phyloP scores from a whole-genome alignment of 2,797 vertebrate genomes.

The Hypotaenidia philippensis region DNA sequence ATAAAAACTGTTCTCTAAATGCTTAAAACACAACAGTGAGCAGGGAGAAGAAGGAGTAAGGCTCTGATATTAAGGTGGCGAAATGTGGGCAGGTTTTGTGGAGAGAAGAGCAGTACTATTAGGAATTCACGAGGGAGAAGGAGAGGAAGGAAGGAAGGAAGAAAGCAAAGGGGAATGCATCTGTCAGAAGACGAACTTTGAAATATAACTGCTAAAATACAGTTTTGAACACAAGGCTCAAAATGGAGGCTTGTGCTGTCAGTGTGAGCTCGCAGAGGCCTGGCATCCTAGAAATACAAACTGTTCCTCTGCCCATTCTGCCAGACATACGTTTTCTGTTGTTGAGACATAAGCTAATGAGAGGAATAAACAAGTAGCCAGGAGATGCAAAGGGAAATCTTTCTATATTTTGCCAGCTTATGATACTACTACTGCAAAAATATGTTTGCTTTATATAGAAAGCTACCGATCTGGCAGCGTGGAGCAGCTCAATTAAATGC shows the following conservation, averaged over 20 bases:
- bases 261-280: slow-evolving; percentile 62
- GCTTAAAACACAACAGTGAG: slow-evolving; percentile 39
- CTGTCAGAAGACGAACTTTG: slow-evolving; percentile 51
- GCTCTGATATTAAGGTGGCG: slow-evolving; percentile 21
- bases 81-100: not conserved
- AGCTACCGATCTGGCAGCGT: slow-evolving; percentile 4
- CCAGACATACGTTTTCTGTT: not conserved
- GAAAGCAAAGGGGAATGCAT: not conserved
- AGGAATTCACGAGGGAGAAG: not conserved
- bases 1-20: slow-evolving; percentile 56
- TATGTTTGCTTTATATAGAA: slow-evolving; percentile 37
- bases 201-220: slow-evolving; percentile 56
- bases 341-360: not conserved
- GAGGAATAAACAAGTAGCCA: not conserved
- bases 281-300: slow-evolving; percentile 64
- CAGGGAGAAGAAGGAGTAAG: slow-evolving; percentile 12
- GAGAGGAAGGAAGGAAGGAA: not conserved
- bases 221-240: slow-evolving; percentile 68
- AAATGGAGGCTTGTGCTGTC: slow-evolving; percentile 76
- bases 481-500: slow-evolving; percentile 52
- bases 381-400: not conserved
- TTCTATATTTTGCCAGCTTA: not conserved
- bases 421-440: slow-evolving; percentile 19
- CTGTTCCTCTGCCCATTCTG: slow-evolving; percentile 20
- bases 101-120: not conserved